These are phyloP conservation scores for Acrocephalus kingi DNA, from an alignment of 2,113 vertebrate species.

Conservation along the genomic window DNA sequence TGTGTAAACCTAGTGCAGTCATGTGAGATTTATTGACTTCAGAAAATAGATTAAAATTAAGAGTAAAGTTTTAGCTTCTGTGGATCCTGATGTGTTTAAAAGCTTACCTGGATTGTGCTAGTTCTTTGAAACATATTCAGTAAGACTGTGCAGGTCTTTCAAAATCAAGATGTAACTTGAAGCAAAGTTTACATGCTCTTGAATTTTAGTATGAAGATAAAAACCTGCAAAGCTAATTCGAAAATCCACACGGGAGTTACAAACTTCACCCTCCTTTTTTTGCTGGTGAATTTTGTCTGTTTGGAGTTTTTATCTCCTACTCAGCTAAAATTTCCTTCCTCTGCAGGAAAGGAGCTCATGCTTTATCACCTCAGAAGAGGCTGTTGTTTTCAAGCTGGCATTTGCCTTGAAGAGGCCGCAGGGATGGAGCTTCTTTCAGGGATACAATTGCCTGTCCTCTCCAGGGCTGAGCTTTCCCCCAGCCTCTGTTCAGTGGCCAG, in stretches of 20 bases:
- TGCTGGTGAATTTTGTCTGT: neutral
- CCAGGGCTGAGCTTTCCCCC: neutral
- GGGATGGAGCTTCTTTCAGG: neutral
- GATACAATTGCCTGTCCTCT: neutral
- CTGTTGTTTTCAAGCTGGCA: neutral
- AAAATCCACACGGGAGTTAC: neutral
- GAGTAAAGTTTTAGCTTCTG: neutral
- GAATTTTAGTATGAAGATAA: neutral
- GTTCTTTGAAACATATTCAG: neutral
- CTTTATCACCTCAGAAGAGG: neutral
- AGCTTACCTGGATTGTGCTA: neutral
- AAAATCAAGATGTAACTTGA: neutral
- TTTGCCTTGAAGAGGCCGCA: neutral
- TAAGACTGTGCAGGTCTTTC: neutral
- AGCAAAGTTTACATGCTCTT: neutral
- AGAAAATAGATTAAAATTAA: neutral
- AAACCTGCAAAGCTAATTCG: neutral
- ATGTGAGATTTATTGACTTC: neutral
- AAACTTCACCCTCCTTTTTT: neutral
- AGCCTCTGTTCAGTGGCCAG: neutral
- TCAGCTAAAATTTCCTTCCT: neutral
- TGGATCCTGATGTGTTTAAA: neutral
- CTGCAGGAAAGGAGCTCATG: neutral
- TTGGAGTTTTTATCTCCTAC: neutral
- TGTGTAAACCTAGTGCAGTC: neutral